Base-by-base conservation (phyloP, 30 jellyfish, hydroid and myxozoan genomes). In the Turritopsis dohrnii region DNA sequence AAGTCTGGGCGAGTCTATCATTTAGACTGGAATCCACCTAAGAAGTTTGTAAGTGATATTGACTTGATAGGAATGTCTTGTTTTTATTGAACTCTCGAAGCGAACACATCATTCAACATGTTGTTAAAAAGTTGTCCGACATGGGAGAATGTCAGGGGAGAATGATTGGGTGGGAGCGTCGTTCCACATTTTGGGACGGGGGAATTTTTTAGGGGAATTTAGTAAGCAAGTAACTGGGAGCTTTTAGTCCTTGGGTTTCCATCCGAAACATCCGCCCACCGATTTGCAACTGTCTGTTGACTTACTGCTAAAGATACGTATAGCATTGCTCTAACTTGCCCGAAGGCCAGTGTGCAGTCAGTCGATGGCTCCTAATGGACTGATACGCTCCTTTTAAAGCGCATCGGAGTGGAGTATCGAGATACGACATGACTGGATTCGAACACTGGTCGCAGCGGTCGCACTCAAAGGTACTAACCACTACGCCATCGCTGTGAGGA, bases 1-100 rank as follows among this genome's bases (percentile, higher is more conserved):
- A 84, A 95, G 76, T 88, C 96, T 27, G 98, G 98, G 20, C 83
- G 98, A 72, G 90, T 84, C 65, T 92, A 92, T 77, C 95, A 92
- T 77, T 22, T 84, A 7, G 88, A 81, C 24, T 92, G 98, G 98
- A 88, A 83, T 84, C 98, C 98, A 22, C 98, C 98, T 30, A 92
- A 92, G 79, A 81, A 71, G 22, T 87, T 96, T 7, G 98, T 91
- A 87, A 83, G 96, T 19, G 16, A 21, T 19, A 69, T 41, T 41
- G 5, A 41, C 13, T 41, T 41, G n/a, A n/a, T n/a, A n/a, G n/a
- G n/a, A n/a, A n/a, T n/a, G n/a, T n/a, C n/a, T 41, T 41, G 60
- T 41, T 41, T 41, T n/a, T n/a, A n/a, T n/a, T n/a, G n/a, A n/a
- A n/a, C n/a, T n/a, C n/a, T n/a, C n/a, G n/a, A n/a, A n/a, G n/a